phyloP scores from a whole-genome alignment of 92 coral and sea anemone species.

The Phenganax stokvisi region DNA sequence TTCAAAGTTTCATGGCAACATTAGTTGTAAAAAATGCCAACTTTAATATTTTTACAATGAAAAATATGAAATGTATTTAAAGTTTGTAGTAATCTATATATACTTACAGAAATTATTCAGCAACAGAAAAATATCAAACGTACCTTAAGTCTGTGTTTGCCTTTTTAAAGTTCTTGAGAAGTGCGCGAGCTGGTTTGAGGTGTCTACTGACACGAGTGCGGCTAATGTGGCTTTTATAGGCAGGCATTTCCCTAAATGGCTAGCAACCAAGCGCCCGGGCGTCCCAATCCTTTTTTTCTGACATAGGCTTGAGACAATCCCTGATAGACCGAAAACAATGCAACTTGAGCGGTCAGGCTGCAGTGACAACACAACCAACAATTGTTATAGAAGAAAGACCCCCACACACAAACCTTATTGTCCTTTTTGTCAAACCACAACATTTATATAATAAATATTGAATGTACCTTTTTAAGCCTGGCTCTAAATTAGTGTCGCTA shows the following conservation, averaged over 20 bases:
- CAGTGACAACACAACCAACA: slow-evolving; percentile 32
- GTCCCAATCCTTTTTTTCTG: slow-evolving; percentile 14
- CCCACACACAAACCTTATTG: slow-evolving; percentile 31
- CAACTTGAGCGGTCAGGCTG: slow-evolving; percentile 31
- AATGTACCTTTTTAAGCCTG: slow-evolving; percentile 27
- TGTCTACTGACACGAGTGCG: slow-evolving; percentile 4
- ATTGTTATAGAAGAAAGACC: slow-evolving; percentile 22
- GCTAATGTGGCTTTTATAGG: slow-evolving; percentile 23
- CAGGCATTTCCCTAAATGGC: slow-evolving; percentile 39
- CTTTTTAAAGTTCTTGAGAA: too few relatives aligned
- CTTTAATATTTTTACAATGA: too few relatives aligned
- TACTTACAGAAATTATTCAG: too few relatives aligned
- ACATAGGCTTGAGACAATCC: slow-evolving; percentile 26
- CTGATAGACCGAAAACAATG: slow-evolving; percentile 21
- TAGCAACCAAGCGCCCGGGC: slow-evolving; percentile 36
- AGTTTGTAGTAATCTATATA: too few relatives aligned
- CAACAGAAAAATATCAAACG: too few relatives aligned
- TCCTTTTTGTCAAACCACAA: slow-evolving; percentile 34
- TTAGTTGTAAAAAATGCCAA: too few relatives aligned
- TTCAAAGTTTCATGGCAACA: too few relatives aligned
- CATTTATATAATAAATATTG: slow-evolving; percentile 29
- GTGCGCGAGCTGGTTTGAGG: background rate
- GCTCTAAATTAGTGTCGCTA: slow-evolving; percentile 35
- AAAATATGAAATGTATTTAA: too few relatives aligned
- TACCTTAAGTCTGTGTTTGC: too few relatives aligned